These are phyloP conservation scores for Sthenelais limicola DNA, from an alignment of 2,888 invertebrate species.

Conservation along the genomic window DNA sequence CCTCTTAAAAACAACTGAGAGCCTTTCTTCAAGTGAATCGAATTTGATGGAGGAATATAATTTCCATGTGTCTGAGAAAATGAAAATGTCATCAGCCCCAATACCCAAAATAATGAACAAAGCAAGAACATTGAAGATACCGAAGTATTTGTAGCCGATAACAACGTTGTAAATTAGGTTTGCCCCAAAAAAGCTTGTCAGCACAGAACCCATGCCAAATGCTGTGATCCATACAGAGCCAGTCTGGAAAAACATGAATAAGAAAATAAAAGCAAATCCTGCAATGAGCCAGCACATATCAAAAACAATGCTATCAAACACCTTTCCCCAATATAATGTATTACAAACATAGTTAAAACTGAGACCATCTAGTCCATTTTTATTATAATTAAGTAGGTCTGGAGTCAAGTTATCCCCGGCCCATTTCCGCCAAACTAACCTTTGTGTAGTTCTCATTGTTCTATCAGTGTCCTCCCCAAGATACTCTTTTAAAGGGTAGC, in stretches of 20 bases:
- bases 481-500: constrained; percentile 30
- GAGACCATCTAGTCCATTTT: constrained; percentile 16
- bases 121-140: constrained; percentile 49
- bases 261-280: constrained; percentile 44
- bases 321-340: constrained; percentile 9
- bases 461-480: constrained; percentile 2
- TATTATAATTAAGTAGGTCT: not conserved
- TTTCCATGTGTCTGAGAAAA: constrained; percentile 48
- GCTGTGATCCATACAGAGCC: constrained; percentile 43
- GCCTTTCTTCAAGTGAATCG: constrained; percentile 39
- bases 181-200: constrained; percentile 41
- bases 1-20: constrained; percentile 47
- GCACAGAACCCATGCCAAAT: constrained; percentile 39
- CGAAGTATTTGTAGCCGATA: constrained; percentile 47
- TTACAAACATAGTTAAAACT: constrained; percentile 32
- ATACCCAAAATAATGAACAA: constrained; percentile 50
- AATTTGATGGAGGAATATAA: constrained; percentile 27
- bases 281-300: constrained; percentile 39
- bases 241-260: constrained; percentile 48
- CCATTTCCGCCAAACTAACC: not conserved
- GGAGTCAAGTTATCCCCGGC: constrained; percentile 1
- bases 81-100: constrained; percentile 50
- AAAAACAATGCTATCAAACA: not conserved
- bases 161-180: constrained; percentile 45
- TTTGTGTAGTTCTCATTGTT: not conserved